phyloP scores from a whole-genome alignment of 1,140 invertebrate species.

The Rhopalosiphum maidis region DNA sequence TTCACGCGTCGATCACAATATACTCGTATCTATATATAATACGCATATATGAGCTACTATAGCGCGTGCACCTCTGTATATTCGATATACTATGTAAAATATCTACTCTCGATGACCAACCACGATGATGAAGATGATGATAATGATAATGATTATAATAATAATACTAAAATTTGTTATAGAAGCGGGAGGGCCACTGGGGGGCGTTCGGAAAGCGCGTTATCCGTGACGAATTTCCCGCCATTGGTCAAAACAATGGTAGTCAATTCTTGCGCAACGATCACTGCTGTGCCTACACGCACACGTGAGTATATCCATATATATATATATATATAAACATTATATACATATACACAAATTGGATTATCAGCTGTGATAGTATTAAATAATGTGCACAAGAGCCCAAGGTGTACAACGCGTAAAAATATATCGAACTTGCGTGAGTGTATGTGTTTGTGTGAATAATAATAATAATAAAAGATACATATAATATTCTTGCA shows the following conservation, averaged over 20 bases:
- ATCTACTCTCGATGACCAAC: not conserved
- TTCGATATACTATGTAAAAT: not conserved
- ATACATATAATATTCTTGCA: not conserved
- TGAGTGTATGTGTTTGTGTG: not conserved
- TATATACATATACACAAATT: conserved; percentile 16
- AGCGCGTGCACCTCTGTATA: not conserved
- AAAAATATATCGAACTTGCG: conserved; percentile 29
- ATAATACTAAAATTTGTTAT: not conserved
- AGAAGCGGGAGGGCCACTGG: not conserved
- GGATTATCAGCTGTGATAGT: conserved; percentile 38
- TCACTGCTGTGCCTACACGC: not conserved
- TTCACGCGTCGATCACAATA: not conserved
- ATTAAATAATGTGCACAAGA: conserved; percentile 33
- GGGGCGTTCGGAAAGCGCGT: conserved; percentile 41
- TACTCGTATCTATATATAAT: not conserved
- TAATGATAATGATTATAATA: not conserved
- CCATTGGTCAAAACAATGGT: conserved; percentile 55
- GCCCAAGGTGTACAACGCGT: conserved; percentile 23
- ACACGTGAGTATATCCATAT: not conserved
- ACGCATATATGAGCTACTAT: not conserved
- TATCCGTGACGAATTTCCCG: conserved; percentile 52
- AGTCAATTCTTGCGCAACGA: conserved; percentile 23
- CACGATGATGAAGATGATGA: not conserved
- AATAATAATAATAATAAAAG: conserved; percentile 22
- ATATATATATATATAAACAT: not conserved